Evolutionary conservation across 2,888 invertebrate species (phyloP), one percentile per base, ranked within the genome.

Genomic region (Steinernema carpocapsae): DNA sequence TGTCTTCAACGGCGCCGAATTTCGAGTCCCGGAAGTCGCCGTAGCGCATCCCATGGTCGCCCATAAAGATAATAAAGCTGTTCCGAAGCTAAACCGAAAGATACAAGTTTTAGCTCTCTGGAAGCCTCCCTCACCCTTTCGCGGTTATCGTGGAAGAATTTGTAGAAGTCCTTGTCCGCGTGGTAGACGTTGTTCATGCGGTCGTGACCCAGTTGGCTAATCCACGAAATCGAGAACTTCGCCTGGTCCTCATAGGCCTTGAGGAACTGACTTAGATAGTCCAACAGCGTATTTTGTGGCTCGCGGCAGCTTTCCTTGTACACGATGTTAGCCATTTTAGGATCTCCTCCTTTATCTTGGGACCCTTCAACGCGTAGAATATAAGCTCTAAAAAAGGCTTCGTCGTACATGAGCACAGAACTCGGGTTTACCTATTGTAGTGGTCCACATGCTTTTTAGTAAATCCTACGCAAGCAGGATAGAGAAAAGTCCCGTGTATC

Each of bases 191-290:
- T 75, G 59, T 80, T 80, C 52, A 78, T 77, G 22, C 75, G 74
- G 51, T 80, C 77, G 64, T 84, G 84, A 29, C 79, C 80, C n/a
- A 82, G 43, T 12, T 77, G 72, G 10, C 78, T 79, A 0, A 77
- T 78, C 84, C 84, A 84, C 0, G 78, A 37, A 75, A 82, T 74
- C 7, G 78, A 76, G 72, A 83, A 81, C 56, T 82, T 84, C 24
- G 75, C 76, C 3, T 76, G 72, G 29, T 80, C 79, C 70, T 78
- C 76, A 72, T 84, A 84, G 0, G 77, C 76, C 12, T 76, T 70
- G 0, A 79, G 75, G 51, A 84, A 83, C 42, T 80, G 77, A 17
- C 77, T 72, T 45, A 79, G 59, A 37, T 83, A 81, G 46, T 82
- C 79, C 22, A 80, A 48, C 7, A 77, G 12, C 3, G 77, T 75